Base-by-base conservation (phyloP, 2,113 vertebrate species). In the Microcebus tavaratra region DNA sequence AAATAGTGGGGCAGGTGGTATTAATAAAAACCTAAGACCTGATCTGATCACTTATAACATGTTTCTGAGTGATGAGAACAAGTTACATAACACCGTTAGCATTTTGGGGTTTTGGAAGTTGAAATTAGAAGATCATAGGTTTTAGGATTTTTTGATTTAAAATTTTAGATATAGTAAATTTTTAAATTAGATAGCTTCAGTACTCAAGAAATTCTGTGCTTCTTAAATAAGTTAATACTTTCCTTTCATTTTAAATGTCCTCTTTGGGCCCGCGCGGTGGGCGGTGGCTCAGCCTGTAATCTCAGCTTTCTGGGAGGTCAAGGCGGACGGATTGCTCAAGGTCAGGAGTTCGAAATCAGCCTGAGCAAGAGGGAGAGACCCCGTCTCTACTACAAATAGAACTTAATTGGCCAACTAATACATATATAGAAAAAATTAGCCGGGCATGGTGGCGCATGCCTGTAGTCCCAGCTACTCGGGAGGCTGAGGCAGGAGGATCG, bases 61-160 rank as follows among this genome's bases (percentile, higher is more conserved):
- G 59, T 45, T 92, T 96, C 76, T 92, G 61, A 95, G 61, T 23
- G 53, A 29, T 53, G 36, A 88, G 57, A 34, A 53, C 80, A 93
- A 73, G 42, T 89, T 83, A 76, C 25, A 29, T 76, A 84, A 94
- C 39, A 42, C 42, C 59, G 39, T 83, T 59, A 90, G 59, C 23
- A 76, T 50, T 89, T 95, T 87, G 85, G 27, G 12, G 36, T 92
- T 95, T 88, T 23, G 78, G 39, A 96, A 91, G 50, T 70, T 93
- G 36, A 91, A 90, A 57, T 61, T 90, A 76, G 59, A 90, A 92
- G 48, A 78, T 23, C 67, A 34, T 61, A n/a, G 88, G 34, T 91
- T 90, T n/a, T 95, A 57, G 55, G 65, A 61, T 82, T 93, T 83
- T 67, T 92, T 57, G 36, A 84, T 89, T 89, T 94, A 86, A 81